phyloP scores from a whole-genome alignment of 2,797 vertebrate species.

The Thamnophis elegans region DNA sequence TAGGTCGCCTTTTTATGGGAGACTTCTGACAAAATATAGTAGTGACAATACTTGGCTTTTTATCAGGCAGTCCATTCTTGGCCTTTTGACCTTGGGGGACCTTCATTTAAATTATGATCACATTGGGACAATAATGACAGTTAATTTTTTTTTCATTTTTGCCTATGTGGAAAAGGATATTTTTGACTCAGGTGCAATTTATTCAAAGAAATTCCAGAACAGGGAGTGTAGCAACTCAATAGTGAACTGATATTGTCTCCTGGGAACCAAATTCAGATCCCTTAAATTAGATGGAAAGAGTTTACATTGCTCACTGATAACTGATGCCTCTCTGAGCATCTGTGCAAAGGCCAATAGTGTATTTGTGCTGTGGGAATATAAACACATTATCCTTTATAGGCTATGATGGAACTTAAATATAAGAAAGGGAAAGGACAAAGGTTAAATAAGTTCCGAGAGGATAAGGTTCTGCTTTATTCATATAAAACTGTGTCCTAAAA shows the following conservation, averaged over 20 bases:
- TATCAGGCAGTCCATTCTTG: accelerated
- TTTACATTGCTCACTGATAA: neutral
- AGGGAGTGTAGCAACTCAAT: neutral
- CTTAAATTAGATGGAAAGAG: neutral
- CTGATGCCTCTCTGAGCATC: neutral
- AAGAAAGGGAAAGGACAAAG: neutral
- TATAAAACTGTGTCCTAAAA: neutral
- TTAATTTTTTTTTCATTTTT: neutral
- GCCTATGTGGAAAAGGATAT: neutral
- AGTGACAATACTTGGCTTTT: neutral
- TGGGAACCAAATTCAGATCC: neutral
- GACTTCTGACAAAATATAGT: slow-evolving; percentile 26
- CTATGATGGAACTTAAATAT: neutral
- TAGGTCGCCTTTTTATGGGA: slow-evolving; percentile 16
- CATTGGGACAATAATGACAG: slow-evolving; percentile 41
- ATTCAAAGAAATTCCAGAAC: neutral
- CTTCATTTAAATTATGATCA: neutral
- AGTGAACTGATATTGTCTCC: neutral
- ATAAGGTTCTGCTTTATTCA: neutral
- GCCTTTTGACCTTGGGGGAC: slow-evolving; percentile 31
- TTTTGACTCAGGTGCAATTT: neutral
- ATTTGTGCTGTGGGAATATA: neutral
- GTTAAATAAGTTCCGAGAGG: neutral
- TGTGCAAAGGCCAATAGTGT: neutral
- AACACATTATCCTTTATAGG: neutral